A percentile compares a stretch with the other conserved stretches of the same genome.
Evolutionary conservation across 2,888 invertebrate species (phyloP).

Genomic region (Dryococelus australis): DNA sequence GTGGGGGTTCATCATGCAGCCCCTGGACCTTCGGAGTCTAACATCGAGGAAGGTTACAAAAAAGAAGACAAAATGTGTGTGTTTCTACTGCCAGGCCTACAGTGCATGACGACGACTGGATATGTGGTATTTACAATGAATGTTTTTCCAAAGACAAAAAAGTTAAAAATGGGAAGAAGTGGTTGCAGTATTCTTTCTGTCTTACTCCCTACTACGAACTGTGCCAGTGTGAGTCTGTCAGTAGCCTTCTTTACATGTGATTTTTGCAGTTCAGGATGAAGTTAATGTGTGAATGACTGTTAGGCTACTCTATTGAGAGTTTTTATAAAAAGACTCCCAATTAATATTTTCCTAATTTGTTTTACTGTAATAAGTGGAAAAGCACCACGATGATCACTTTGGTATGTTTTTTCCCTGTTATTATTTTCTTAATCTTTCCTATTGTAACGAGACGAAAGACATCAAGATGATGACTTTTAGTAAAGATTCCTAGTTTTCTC

Average conservation of each 20-base stretch:
- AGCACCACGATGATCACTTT: no score
- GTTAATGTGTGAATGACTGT: no score
- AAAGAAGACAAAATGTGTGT: neutral
- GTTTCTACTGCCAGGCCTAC: no score
- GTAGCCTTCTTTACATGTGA: neutral
- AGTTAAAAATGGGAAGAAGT: constrained; percentile 2
- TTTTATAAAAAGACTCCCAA: neutral
- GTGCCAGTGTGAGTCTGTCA: neutral
- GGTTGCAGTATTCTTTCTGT: neutral
- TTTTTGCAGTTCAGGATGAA: neutral
- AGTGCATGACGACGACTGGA: neutral
- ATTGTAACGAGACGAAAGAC: no score
- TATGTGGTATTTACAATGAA: neutral
- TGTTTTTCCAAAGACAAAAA: constrained; percentile 9
- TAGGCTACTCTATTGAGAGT: neutral
- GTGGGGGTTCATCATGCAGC: neutral
- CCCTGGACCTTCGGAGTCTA: neutral
- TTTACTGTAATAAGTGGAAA: no score
- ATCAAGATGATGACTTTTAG: no score
- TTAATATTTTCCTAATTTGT: no score
- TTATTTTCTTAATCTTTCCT: no score
- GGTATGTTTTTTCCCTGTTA: no score
- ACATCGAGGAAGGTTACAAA: neutral
- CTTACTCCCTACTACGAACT: neutral
- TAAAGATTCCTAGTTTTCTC: no score